phyloP scores from a whole-genome alignment of 2,797 vertebrate species.

The Poeciliopsis presidionis region DNA sequence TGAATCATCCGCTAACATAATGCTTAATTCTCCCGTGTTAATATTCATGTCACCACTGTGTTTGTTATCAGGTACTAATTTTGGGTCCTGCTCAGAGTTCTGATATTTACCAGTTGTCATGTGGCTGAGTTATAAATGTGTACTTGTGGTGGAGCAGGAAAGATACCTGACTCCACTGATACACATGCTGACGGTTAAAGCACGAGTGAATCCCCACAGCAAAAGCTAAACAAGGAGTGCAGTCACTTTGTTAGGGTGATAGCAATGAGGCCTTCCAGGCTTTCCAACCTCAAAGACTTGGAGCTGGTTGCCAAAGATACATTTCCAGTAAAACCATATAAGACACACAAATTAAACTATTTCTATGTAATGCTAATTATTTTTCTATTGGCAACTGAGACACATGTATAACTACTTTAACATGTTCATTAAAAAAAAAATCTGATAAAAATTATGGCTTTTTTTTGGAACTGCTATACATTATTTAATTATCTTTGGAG shows the following conservation, averaged over 20 bases:
- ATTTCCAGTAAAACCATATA: background rate
- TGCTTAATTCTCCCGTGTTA: background rate
- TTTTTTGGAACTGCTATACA: background rate
- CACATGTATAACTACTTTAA: background rate
- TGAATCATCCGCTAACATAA: background rate
- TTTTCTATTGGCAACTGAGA: background rate
- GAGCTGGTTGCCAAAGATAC: background rate
- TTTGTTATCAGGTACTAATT: constrained; percentile 26
- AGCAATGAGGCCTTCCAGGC: background rate
- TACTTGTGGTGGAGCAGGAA: constrained; percentile 42
- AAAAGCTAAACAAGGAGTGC: constrained; percentile 38
- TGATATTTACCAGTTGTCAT: constrained; percentile 63
- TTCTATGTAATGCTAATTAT: background rate
- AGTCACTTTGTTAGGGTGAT: background rate
- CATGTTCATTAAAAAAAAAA: background rate
- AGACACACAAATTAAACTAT: background rate
- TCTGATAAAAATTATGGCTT: background rate
- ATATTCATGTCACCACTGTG: constrained; percentile 10
- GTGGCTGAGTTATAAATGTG: constrained; percentile 67
- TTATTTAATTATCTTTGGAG: background rate
- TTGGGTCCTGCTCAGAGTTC: constrained; percentile 16
- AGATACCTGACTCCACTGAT: constrained; percentile 70
- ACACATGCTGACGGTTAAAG: constrained; percentile 45
- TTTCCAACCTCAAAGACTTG: background rate
- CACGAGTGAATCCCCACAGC: constrained; percentile 28